Evolutionary conservation across 2,113 vertebrate genomes (phyloP).

Genomic region (Nyctibius bracteatus): DNA sequence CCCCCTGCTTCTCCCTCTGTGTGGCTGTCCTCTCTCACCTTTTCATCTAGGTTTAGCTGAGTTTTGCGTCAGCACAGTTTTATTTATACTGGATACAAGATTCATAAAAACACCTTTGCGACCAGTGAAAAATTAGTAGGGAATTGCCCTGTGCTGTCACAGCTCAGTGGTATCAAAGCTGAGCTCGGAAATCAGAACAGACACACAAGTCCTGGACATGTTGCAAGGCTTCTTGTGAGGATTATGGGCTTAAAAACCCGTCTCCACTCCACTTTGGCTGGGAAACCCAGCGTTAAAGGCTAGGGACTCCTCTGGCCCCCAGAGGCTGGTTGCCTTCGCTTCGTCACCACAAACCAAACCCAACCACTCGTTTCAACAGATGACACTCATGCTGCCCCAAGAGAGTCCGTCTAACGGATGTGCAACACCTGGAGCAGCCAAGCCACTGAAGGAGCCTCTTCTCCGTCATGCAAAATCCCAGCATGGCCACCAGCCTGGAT

Average conservation of each 20-base stretch:
- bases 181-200: neutral
- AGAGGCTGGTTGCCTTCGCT: neutral
- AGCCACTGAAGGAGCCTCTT: neutral
- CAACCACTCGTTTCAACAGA: neutral
- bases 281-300: neutral
- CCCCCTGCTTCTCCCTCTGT: neutral
- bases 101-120: neutral
- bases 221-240: neutral
- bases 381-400: neutral
- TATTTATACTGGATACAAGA: neutral
- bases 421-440: neutral
- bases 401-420: neutral
- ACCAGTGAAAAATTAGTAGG: neutral
- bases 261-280: neutral
- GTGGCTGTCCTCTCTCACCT: neutral
- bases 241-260: neutral
- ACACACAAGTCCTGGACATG: fast-evolving
- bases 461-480: neutral
- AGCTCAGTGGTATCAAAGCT: neutral
- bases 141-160: neutral
- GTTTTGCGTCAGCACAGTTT: neutral
- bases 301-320: neutral
- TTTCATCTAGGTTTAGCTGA: neutral
- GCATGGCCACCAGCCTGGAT: neutral
- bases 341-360: neutral